These are phyloP conservation scores for Nansenia antarctica DNA, from an alignment of 2,113 vertebrate genomes.

Conservation along the genomic window DNA sequence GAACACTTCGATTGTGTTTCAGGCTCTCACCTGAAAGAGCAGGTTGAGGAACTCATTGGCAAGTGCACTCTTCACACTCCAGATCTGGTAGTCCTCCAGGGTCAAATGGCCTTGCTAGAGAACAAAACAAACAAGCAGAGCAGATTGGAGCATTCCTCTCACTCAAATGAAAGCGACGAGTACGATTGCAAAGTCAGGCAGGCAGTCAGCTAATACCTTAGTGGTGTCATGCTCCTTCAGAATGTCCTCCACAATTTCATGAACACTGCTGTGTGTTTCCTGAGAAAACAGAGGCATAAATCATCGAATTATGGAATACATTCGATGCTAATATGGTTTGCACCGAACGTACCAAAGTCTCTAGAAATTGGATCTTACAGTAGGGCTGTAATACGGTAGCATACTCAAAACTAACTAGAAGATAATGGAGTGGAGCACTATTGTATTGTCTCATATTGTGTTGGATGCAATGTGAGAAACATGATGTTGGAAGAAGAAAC, in stretches of 20 bases:
- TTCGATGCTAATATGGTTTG: too few relatives aligned
- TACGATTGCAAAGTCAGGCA: background rate
- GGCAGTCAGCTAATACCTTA: constrained; percentile 68
- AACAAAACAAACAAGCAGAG: constrained; percentile 27
- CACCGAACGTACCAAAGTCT: too few relatives aligned
- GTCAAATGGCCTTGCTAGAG: constrained; percentile 83
- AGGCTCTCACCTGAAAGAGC: constrained; percentile 81
- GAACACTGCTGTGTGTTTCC: constrained; percentile 77
- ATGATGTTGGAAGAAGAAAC: too few relatives aligned
- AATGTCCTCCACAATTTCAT: constrained; percentile 82
- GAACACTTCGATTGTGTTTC: background rate
- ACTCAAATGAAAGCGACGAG: background rate
- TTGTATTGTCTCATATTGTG: too few relatives aligned
- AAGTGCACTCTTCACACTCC: constrained; percentile 89
- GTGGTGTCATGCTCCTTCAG: constrained; percentile 83
- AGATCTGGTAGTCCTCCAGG: constrained; percentile 90
- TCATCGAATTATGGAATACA: too few relatives aligned
- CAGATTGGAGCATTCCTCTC: background rate
- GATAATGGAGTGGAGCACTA: too few relatives aligned
- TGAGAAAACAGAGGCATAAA: constrained; percentile 42
- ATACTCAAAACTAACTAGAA: too few relatives aligned
- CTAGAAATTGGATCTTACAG: too few relatives aligned
- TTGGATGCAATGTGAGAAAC: too few relatives aligned
- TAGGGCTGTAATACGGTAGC: too few relatives aligned
- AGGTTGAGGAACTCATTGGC: constrained; percentile 90